Conservation (phyloP, 2,113 vertebrate genomes). For the Ia io region DNA sequence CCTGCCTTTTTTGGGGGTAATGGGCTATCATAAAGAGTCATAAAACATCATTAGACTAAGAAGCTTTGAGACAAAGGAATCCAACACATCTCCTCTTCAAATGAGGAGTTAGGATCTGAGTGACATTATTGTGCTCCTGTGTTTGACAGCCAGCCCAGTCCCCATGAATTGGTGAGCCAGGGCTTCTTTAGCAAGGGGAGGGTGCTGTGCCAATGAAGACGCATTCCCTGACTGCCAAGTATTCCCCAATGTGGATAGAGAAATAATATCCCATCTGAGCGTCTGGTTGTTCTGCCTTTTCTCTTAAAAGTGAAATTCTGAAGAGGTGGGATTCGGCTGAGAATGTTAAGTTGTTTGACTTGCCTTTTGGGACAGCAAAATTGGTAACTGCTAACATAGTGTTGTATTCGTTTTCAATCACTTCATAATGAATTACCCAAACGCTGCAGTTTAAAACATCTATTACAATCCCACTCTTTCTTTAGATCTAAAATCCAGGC, state of each 20-base stretch:
- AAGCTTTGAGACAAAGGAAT: slow-evolving; percentile 17
- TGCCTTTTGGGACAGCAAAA: background rate
- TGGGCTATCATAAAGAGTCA: slow-evolving; percentile 19
- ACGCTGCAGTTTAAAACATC: background rate
- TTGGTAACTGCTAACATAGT: background rate
- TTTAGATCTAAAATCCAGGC: background rate
- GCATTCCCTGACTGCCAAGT: background rate
- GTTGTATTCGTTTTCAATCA: background rate
- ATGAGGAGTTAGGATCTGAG: background rate
- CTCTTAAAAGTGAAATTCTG: background rate
- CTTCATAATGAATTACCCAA: background rate
- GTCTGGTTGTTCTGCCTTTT: background rate
- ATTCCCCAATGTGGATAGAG: accelerated
- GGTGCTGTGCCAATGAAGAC: accelerated
- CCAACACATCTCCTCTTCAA: background rate
- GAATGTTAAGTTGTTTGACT: background rate
- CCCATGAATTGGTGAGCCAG: background rate
- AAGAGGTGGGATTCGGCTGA: background rate
- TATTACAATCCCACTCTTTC: background rate
- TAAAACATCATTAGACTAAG: slow-evolving; percentile 36
- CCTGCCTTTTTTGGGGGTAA: slow-evolving; percentile 42
- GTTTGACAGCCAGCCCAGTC: background rate
- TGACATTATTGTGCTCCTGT: background rate
- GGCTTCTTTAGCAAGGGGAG: background rate
- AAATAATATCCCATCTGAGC: background rate